Conservation (phyloP, 2,888 invertebrate genomes). For the Eledona agricola region DNA sequence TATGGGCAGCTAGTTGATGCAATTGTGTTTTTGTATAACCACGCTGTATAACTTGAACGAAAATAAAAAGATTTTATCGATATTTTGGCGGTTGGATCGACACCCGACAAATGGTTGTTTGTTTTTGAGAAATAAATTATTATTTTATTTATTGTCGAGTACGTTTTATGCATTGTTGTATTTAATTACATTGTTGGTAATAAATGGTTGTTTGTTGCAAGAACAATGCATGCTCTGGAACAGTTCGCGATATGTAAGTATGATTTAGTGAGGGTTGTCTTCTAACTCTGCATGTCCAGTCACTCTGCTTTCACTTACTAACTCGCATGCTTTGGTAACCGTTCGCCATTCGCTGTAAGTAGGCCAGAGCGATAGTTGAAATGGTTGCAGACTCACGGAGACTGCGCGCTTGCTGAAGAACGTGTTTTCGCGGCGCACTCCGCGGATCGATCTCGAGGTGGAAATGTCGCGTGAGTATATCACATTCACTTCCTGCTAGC, state of each 20-base stretch:
- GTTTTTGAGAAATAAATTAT: slow-evolving; percentile 4
- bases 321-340: slow-evolving; percentile 21
- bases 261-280: slow-evolving; percentile 37
- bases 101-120: no score
- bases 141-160: slow-evolving; percentile 8
- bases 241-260: slow-evolving; percentile 92
- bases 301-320: slow-evolving; percentile 32
- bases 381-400: slow-evolving; percentile 89
- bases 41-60: slow-evolving; percentile 5
- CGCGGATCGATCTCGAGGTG: slow-evolving; percentile 85
- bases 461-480: slow-evolving; percentile 90
- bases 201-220: slow-evolving; percentile 63
- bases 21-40: slow-evolving; percentile 14
- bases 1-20: not conserved
- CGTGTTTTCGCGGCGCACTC: slow-evolving; percentile 90
- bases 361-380: slow-evolving; percentile 45
- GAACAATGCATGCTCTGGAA: slow-evolving; percentile 90
- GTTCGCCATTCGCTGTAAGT: slow-evolving; percentile 41
- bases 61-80: slow-evolving; percentile 6
- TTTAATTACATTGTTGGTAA: slow-evolving; percentile 45
- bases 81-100: not conserved
- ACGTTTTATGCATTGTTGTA: slow-evolving; percentile 15
- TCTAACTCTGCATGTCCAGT: slow-evolving; percentile 37
- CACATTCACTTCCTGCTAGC: slow-evolving; percentile 9
- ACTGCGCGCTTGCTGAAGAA: slow-evolving; percentile 95